These are phyloP conservation scores for Diprion similis DNA, from an alignment of 1,140 invertebrate genomes.

Conservation along the genomic window DNA sequence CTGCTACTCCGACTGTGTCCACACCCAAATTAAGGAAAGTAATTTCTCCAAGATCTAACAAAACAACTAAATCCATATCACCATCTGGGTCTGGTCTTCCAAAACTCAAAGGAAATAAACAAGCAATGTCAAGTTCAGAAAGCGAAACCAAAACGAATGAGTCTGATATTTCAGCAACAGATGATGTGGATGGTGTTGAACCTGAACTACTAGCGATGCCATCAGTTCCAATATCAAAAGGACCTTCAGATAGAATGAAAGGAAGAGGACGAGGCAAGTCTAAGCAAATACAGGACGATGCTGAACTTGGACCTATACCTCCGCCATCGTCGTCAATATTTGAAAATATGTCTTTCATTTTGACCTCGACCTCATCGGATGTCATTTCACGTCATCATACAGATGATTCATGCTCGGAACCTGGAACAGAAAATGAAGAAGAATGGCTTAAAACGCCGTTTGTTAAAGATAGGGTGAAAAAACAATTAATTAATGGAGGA, in stretches of 20 bases:
- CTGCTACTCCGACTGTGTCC: slow-evolving; percentile 26
- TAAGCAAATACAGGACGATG: slow-evolving; percentile 49
- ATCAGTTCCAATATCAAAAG: slow-evolving; percentile 33
- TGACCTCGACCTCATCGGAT: slow-evolving; percentile 60
- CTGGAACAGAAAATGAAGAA: slow-evolving; percentile 58
- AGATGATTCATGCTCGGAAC: slow-evolving; percentile 38
- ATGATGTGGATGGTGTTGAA: slow-evolving; percentile 59
- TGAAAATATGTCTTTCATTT: slow-evolving; percentile 62
- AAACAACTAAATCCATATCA: neutral
- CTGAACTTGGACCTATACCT: slow-evolving; percentile 63
- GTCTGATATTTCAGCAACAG: slow-evolving; percentile 23
- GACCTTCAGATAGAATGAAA: slow-evolving; percentile 40
- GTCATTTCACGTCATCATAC: slow-evolving; percentile 41
- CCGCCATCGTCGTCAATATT: slow-evolving; percentile 58
- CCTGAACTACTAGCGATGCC: slow-evolving; percentile 61
- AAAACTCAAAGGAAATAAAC: slow-evolving; percentile 17
- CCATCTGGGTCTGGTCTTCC: slow-evolving; percentile 37
- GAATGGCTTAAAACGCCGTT: slow-evolving; percentile 62
- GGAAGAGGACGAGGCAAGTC: slow-evolving; percentile 40
- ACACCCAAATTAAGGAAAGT: slow-evolving; percentile 30
- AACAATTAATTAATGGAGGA: slow-evolving; percentile 64
- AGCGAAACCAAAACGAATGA: slow-evolving; percentile 33
- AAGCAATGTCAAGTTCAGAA: slow-evolving; percentile 16
- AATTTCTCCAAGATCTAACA: neutral
- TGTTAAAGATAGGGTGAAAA: slow-evolving; percentile 63